Conservation (phyloP, 2,113 vertebrate species). For the Mungos mungo region DNA sequence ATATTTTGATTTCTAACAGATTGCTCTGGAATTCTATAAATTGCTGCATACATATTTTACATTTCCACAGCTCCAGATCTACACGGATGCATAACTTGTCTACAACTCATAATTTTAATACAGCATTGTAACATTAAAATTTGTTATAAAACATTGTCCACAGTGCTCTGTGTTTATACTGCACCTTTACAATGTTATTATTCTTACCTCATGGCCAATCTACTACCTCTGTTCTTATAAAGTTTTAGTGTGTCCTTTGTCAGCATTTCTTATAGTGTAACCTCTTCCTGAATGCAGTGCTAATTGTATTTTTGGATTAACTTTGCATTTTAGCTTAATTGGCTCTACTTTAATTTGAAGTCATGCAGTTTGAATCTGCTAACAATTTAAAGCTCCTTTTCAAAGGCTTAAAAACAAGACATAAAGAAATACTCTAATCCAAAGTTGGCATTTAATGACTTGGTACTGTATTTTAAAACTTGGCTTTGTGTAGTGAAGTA, state of each 20-base stretch:
- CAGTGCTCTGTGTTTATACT: not conserved
- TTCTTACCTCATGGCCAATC: not conserved
- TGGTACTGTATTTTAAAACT: conserved; percentile 59
- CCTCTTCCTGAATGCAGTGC: not conserved
- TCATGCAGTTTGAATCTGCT: conserved; percentile 35
- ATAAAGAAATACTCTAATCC: not conserved
- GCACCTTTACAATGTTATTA: not conserved
- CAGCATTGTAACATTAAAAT: not conserved
- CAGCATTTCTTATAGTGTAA: not conserved
- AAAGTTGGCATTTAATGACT: not conserved
- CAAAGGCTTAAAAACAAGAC: conserved; percentile 8
- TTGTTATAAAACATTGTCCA: not conserved
- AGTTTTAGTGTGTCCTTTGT: conserved; percentile 31
- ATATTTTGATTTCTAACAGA: not conserved
- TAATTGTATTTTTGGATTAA: conserved; percentile 72
- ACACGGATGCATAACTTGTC: not conserved
- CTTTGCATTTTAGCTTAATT: conserved; percentile 64
- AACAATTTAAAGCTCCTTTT: conserved; percentile 41
- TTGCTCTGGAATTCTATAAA: not conserved
- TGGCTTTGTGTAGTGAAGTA: not conserved
- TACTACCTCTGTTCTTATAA: conserved; percentile 3
- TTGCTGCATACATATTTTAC: not conserved
- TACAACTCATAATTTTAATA: not conserved
- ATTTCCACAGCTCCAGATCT: not conserved
- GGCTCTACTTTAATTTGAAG: conserved; percentile 48